Base-by-base conservation (phyloP, 92 coral and sea anemone species). In the Zoanthus gigantus region DNA sequence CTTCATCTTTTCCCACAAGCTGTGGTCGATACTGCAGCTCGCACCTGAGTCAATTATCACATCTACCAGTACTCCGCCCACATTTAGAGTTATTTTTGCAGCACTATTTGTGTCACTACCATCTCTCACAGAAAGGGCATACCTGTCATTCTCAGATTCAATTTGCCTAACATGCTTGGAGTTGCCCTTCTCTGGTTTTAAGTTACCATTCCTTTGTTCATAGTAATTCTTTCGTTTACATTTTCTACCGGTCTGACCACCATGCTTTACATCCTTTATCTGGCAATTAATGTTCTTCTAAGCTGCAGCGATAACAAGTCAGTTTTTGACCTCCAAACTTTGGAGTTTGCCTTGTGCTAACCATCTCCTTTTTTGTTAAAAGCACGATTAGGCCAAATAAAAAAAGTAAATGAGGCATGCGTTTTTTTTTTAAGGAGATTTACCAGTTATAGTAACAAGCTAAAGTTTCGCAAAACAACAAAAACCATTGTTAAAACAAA, bases 11-110 rank as follows among this genome's bases (percentile, higher is more conserved):
- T 83, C 87, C 87, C 87, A 83, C 65, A 28, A 10, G 73, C 8
- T 44, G 15, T 69, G 31, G 71, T 83, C 87, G 42, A 83, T 54
- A 68, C 68, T 83, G 71, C 87, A 83, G 9, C 77, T 32, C 10
- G 87, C 87, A 34, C 87, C 87, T 0, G 87, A 83, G 42, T 69
- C 87, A 37, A 83, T 83, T 17, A 82, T 29, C 42, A 83, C n/a
- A 34, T 45, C 57, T 61, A 68, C 77, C 37, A 18, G 34, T 83
- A 68, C 58, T 9, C 87, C 76, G 32, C 87, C 87, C 42, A 83
- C 78, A 71, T 16, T 50, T 16, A 83, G 45, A 71, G 56, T 52
- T n/a, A 83, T 12, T 23, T 37, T 29, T 48, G 60, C 87, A 83
- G 48, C 72, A 69, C 74, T 69, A 69, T 69, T 69, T 71, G 74